Evolutionary conservation across 2,888 invertebrate genomes (phyloP).

Genomic region (Melanostoma scalare): DNA sequence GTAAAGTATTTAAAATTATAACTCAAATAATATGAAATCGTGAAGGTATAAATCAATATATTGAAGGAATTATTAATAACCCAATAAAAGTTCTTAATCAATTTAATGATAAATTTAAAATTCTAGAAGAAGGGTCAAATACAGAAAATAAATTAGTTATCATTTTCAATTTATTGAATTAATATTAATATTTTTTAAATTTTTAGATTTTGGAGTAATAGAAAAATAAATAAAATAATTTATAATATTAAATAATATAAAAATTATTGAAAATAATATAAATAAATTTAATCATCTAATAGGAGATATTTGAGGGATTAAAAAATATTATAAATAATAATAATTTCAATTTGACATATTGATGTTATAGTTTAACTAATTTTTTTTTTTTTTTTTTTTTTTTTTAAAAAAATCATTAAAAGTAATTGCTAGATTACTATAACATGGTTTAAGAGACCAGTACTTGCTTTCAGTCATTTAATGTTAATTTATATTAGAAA

Average conservation of each 20-base stretch:
- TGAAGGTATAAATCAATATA: conserved; percentile 84
- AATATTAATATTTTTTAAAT: conserved; percentile 75
- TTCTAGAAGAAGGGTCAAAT: conserved; percentile 85
- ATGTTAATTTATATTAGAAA: conserved; percentile 83
- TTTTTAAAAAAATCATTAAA: too few species aligned
- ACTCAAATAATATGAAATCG: conserved; percentile 83
- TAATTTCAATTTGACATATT: conserved; percentile 88
- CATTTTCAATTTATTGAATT: conserved; percentile 84
- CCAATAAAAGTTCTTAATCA: conserved; percentile 84
- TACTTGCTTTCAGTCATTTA: conserved; percentile 88
- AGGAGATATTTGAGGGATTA: conserved; percentile 87
- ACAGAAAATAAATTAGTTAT: conserved; percentile 87
- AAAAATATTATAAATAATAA: conserved; percentile 84
- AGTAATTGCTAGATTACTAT: conserved; percentile 86
- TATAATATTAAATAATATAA: conserved; percentile 83
- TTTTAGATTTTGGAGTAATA: conserved; percentile 77
- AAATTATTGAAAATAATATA: conserved; percentile 80
- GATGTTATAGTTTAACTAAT: conserved; percentile 84
- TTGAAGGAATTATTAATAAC: conserved; percentile 83
- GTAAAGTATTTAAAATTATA: conserved; percentile 82
- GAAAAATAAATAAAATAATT: conserved; percentile 83
- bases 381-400: too few species aligned
- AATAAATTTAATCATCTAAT: conserved; percentile 82
- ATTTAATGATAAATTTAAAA: conserved; percentile 84
- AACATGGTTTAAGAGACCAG: conserved; percentile 87